Percentiles rank a stretch among this genome's conserved stretches.
These are phyloP conservation scores for Nomada goodeniana DNA, from an alignment of 2,888 invertebrate species.

Conservation along the genomic window DNA sequence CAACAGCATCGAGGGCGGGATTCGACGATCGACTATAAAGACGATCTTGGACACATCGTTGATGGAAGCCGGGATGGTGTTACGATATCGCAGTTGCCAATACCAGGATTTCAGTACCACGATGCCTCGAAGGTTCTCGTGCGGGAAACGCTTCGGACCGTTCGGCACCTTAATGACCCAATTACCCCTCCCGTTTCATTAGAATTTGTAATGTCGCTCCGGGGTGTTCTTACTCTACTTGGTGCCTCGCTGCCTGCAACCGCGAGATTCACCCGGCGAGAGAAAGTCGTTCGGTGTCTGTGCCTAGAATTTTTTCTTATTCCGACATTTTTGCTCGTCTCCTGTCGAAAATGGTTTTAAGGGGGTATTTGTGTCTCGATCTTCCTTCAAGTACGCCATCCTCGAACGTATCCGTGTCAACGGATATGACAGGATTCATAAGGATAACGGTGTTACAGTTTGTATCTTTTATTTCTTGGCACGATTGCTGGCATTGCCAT, in stretches of 20 bases:
- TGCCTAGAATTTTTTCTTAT: background rate
- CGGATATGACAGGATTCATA: background rate
- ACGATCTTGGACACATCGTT: slow-evolving; percentile 64
- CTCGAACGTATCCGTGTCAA: background rate
- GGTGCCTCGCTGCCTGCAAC: background rate
- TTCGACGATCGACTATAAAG: slow-evolving; percentile 63
- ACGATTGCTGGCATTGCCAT: too few relatives aligned
- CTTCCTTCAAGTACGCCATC: background rate
- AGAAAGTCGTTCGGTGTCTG: background rate
- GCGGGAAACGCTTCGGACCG: slow-evolving; percentile 31
- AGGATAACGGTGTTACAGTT: too few relatives aligned
- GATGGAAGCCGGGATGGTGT: slow-evolving; percentile 59
- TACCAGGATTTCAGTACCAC: slow-evolving; percentile 47
- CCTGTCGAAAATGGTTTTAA: background rate
- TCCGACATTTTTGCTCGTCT: background rate
- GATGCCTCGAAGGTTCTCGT: slow-evolving; percentile 26
- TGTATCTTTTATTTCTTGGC: too few relatives aligned
- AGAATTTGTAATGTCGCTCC: slow-evolving; percentile 19
- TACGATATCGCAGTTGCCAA: slow-evolving; percentile 70
- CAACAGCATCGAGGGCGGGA: slow-evolving; percentile 56
- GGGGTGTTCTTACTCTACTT: slow-evolving; percentile 15
- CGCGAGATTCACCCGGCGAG: slow-evolving; percentile 5
- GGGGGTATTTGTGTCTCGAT: background rate
- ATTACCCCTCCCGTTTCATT: slow-evolving; percentile 33
- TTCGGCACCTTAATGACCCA: slow-evolving; percentile 30